Conservation (phyloP, 2,113 vertebrate species). For the Perccottus glenii region DNA sequence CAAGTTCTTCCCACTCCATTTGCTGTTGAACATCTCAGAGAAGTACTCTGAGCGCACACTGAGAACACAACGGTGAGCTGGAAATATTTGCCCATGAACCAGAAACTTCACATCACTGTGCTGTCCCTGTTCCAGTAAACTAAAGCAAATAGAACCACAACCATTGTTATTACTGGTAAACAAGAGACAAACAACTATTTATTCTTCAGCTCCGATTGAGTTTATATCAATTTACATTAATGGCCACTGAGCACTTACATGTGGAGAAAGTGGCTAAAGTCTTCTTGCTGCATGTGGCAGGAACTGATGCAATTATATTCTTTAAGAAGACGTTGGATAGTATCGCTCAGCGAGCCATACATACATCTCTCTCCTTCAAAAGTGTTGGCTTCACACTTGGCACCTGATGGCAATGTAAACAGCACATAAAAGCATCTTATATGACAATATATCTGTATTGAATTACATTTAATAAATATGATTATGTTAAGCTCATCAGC, state of each 20-base stretch:
- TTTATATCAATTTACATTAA: too few species aligned
- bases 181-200: neutral
- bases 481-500: neutral
- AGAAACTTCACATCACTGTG: constrained; percentile 90
- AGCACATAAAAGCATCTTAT: neutral
- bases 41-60: constrained; percentile 92
- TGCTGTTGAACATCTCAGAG: constrained; percentile 93
- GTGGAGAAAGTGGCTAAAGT: constrained; percentile 91
- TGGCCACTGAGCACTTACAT: constrained; percentile 73
- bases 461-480: too few species aligned
- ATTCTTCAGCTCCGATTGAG: neutral
- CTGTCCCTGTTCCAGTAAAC: constrained; percentile 91
- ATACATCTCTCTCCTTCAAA: constrained; percentile 95
- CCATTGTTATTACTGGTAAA: neutral
- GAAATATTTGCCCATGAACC: constrained; percentile 90
- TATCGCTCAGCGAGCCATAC: constrained; percentile 90
- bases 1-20: constrained; percentile 90
- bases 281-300: constrained; percentile 88
- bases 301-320: constrained; percentile 94
- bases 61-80: constrained; percentile 89
- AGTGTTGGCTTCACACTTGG: constrained; percentile 95
- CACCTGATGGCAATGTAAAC: constrained; percentile 75
- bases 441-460: neutral
- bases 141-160: constrained; percentile 43
- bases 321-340: constrained; percentile 88